Evolutionary conservation across 1,140 invertebrate genomes (phyloP).

Genomic region (Ips typographus): DNA sequence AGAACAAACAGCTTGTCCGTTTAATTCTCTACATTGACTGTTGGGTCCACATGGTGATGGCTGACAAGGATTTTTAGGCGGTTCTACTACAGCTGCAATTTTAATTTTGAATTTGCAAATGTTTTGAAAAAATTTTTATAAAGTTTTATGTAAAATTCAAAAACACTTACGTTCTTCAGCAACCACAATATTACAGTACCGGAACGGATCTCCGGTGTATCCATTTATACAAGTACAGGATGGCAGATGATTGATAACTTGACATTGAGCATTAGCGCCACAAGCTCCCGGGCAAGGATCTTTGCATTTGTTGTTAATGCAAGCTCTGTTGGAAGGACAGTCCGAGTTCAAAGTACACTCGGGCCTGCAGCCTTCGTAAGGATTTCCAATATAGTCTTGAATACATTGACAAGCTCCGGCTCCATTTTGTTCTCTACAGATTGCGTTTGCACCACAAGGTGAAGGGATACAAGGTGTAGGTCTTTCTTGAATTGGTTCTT

Average conservation of each 20-base stretch:
- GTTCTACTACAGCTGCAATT: slow-evolving; percentile 41
- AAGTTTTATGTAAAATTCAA: slow-evolving; percentile 49
- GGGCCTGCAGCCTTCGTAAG: slow-evolving; percentile 71
- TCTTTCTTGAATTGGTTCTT: slow-evolving; percentile 41
- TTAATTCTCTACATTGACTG: slow-evolving; percentile 67
- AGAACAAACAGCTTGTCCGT: slow-evolving; percentile 62
- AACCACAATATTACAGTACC: slow-evolving; percentile 64
- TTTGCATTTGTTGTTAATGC: slow-evolving; percentile 64
- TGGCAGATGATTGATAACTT: slow-evolving; percentile 61
- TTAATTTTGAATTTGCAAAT: not conserved
- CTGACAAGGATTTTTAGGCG: slow-evolving; percentile 58
- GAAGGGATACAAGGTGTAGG: slow-evolving; percentile 66
- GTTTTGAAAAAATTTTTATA: not conserved
- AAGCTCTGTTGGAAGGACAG: slow-evolving; percentile 63
- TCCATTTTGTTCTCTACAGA: slow-evolving; percentile 67
- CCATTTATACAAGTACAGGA: slow-evolving; percentile 61
- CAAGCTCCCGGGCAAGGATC: slow-evolving; percentile 71
- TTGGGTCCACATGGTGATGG: slow-evolving; percentile 73
- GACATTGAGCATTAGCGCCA: slow-evolving; percentile 64
- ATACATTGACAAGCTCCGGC: slow-evolving; percentile 71
- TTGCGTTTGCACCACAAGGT: slow-evolving; percentile 73
- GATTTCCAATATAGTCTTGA: slow-evolving; percentile 69
- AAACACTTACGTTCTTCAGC: slow-evolving; percentile 51
- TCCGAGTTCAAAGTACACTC: slow-evolving; percentile 68
- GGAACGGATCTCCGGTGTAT: slow-evolving; percentile 66